Evolutionary conservation across 2,888 invertebrate genomes (phyloP), one percentile per base, ranked within the genome.

Genomic region (Eupithecia exiguata): DNA sequence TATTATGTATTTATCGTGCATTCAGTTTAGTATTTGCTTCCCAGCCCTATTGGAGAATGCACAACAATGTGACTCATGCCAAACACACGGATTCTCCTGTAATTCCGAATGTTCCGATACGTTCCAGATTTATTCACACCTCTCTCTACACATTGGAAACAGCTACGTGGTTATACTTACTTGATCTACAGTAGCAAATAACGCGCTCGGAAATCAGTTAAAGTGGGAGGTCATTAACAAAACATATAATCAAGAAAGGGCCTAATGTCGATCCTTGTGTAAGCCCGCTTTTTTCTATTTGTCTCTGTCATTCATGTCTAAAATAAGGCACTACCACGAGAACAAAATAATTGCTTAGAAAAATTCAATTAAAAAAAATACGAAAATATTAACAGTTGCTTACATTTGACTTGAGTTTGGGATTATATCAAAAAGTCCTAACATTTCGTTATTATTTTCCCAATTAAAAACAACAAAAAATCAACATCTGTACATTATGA

Each of bases 21-120:
- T 21, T 53, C 25, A 58, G 58, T 58, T 58, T 58, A 5, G 12
- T 58, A 12, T 58, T 58, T 21, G 10, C 53, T 53, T 21, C 68
- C 53, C 58, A 58, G 16, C 58, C 16, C 69, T 61, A 38, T 25
- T 30, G 18, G 12, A 40, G 36, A 69, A 69, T 69, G 69, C 69
- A 69, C 9, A 69, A 58, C 40, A 43, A 0, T 69, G 30, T 58
- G 58, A 69, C 58, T 69, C 69, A 69, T 49, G 35, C 68, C 18
- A 18, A 38, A 58, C 18, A 40, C 21, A 58, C 69, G 58, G 58
- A 61, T 69, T 69, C 53, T 69, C 69, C 58, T 10, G 68, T 53
- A 46, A 9, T 49, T 49, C 49, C 49, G n/a, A 49, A 49, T 49
- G 35, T 12, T 58, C 30, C 30, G 58, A 58, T 69, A 21, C 68